phyloP scores from a whole-genome alignment of 1,140 invertebrate genomes.

The Drosophila hydei region DNA sequence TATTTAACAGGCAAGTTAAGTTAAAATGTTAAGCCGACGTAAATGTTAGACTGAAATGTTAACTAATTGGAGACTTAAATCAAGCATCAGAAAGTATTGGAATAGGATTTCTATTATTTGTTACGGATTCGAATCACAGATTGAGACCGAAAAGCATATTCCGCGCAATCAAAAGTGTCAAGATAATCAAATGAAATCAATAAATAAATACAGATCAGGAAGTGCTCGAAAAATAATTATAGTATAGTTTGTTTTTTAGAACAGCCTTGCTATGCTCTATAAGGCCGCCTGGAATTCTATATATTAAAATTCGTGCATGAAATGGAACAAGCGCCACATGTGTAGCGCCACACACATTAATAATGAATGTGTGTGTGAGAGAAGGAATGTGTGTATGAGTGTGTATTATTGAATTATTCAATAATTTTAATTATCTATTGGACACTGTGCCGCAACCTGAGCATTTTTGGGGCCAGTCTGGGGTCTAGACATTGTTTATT shows the following conservation, averaged over 20 bases:
- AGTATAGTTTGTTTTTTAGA: conserved; percentile 4
- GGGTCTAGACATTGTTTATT: conserved; percentile 48
- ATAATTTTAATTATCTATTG: conserved; percentile 44
- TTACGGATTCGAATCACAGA: too few species aligned
- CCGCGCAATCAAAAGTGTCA: too few species aligned
- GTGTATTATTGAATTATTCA: conserved; percentile 34
- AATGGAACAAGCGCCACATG: conserved; percentile 15
- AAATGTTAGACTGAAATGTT: too few species aligned
- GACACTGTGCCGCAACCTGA: conserved; percentile 33
- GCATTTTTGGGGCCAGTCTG: conserved; percentile 24
- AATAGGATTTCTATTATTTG: too few species aligned
- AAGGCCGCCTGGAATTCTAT: conserved; percentile 16
- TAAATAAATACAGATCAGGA: background rate
- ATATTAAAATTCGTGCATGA: conserved; percentile 28
- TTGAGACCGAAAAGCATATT: too few species aligned
- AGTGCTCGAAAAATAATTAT: background rate
- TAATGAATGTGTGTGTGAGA: background rate
- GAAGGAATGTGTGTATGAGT: background rate
- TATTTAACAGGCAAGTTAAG: too few species aligned
- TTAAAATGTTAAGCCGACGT: too few species aligned
- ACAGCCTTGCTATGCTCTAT: conserved; percentile 1
- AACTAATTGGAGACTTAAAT: too few species aligned
- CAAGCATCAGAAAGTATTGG: too few species aligned
- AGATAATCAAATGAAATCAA: background rate
- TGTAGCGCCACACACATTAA: conserved; percentile 1